Evolutionary conservation across 2,888 invertebrate species (phyloP), one percentile per base, ranked within the genome.

Genomic region (Apotomis betuletana): DNA sequence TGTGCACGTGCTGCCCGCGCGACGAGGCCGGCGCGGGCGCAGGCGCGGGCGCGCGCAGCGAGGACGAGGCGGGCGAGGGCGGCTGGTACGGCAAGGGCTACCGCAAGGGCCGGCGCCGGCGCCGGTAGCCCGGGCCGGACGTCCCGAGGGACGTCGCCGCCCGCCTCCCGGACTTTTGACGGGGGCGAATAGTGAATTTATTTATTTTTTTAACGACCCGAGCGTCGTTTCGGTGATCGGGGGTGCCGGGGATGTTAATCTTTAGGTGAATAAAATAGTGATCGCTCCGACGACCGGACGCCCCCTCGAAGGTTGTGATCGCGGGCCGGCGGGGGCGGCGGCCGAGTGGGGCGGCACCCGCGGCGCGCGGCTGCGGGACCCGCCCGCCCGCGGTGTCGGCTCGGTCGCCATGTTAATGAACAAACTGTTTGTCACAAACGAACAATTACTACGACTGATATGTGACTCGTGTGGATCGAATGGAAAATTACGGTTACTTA

Each of bases 81-180:
- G 97, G 97, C 64, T 97, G 97, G 97, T 97, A 96, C 91, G 97
- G 97, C 75, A 97, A 97, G 92, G 97, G 97, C 6, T 97, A 96
- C 88, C 95, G 96, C 79, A 97, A 97, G 90, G 95, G 95, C 60
- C 94, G 94, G 61, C 94, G 94, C 76, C 86, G 90, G 54, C 91
- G 92, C 76, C 93, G 94, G 90, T 90, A 90, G 87, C 88, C 76
- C 73, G 61, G 12, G 10, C 65, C 61, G 52, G 46, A 5, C 62
- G 52, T 58, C 65, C 61, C 44, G 46, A 4, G 59, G 52, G 57
- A 51, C 49, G 55, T 52, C 36, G 13, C 27, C 57, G 70, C n/a
- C 55, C 79, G 83, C 27, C 84, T 83, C 75, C 87, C 87, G 80
- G 78, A 80, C 63, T 74, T 49, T 38, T 8, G 12, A 12, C 12